Base-by-base conservation (phyloP, 2,113 vertebrate species). In the Hippocampus barbouri region DNA sequence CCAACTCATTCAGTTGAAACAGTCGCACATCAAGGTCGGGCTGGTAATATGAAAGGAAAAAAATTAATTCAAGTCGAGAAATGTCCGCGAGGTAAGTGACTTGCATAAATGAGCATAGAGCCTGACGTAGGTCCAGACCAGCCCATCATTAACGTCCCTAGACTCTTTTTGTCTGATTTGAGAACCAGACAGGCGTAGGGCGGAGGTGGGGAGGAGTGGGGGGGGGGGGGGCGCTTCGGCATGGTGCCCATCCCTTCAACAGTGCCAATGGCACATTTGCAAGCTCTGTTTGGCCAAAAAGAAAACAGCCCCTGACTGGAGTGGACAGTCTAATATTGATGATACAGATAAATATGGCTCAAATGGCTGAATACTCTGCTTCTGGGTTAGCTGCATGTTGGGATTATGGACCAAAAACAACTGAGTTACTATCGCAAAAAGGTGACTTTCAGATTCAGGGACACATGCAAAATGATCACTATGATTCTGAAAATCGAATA, bases 101-200 rank as follows among this genome's bases (percentile, higher is more conserved):
- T 84, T 83, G 85, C 87, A 90, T 91, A 90, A 90, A 91, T 90
- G 88, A 90, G 79, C 86, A 86, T 86, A 81, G 71, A 85, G 86
- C 74, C 80, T 77, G 72, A 87, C 76, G 79, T 77, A 78, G 75
- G 78, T 80, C 76, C 81, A 83, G 84, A 79, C 69, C 76, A 73
- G 79, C 72, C 66, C 74, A 53, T 88, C 82, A 86, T 90, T 91
- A 91, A 81, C 86, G 90, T 89, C 84, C 88, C 84, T 82, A 87
- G 79, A 84, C 86, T 83, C 83, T 72, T 82, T 85, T 86, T 77
- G 87, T 68, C 84, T 86, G 83, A 88, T 88, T 78, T 80, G 79
- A 72, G 53, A 73, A 77, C 74, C 79, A 87, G 85, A 85, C 88
- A 83, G 76, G 74, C 65, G 82, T 40, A 18, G 14, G 30, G 63